These are phyloP conservation scores for Lycaon pictus DNA, from an alignment of 2,113 vertebrate genomes.

Conservation along the genomic window DNA sequence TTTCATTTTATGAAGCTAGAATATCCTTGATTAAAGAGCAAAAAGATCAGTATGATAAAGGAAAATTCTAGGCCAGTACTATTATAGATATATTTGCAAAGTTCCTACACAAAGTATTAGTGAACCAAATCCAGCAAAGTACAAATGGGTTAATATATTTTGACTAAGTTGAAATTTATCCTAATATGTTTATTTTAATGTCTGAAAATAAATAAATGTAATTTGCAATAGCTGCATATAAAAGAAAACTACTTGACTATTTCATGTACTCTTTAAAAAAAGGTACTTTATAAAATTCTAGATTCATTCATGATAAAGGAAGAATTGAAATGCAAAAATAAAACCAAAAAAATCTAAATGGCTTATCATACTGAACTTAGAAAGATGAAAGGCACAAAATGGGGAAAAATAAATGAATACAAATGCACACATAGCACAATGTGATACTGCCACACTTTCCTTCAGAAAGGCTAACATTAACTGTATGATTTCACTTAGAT, in stretches of 20 bases:
- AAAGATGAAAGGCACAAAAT: background rate
- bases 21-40: background rate
- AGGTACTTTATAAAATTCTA: slow-evolving; percentile 5
- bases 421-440: background rate
- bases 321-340: background rate
- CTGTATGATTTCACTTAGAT: background rate
- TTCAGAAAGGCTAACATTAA: background rate
- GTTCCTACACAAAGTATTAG: background rate
- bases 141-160: background rate
- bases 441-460: too few relatives aligned
- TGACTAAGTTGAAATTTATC: background rate
- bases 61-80: background rate
- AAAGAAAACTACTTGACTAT: background rate
- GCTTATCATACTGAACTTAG: background rate
- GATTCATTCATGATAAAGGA: background rate
- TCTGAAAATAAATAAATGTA: background rate
- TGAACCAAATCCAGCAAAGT: background rate
- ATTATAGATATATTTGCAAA: background rate
- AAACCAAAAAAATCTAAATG: background rate
- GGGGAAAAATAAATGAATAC: background rate
- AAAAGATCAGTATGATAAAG: background rate
- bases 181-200: background rate
- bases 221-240: background rate
- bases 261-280: background rate
- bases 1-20: background rate